Conservation (phyloP, 2,888 invertebrate species). For the Netelia fuscicornis region DNA sequence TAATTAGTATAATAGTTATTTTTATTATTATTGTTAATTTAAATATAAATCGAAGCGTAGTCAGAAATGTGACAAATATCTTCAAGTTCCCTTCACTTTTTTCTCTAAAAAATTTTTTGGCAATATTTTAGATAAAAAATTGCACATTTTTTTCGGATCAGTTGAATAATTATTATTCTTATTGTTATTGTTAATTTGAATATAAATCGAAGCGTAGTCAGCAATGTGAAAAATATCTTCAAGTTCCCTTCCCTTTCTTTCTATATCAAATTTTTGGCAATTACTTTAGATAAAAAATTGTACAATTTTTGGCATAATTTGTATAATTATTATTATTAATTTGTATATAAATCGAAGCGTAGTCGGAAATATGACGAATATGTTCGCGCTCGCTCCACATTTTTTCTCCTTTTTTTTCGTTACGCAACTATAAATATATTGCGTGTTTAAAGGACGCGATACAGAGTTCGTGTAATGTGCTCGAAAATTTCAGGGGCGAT, state of each 20-base stretch:
- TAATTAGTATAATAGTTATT: no score
- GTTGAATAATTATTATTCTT: no score
- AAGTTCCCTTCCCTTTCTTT: background rate
- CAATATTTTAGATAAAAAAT: no score
- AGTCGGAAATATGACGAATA: background rate
- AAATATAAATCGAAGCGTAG: background rate
- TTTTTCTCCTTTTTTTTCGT: background rate
- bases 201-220: background rate
- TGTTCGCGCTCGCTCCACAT: background rate
- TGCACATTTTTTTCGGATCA: no score
- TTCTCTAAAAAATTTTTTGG: background rate
- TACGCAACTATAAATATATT: constrained; percentile 19
- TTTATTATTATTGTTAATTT: no score
- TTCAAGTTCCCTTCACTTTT: background rate
- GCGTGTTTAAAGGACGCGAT: background rate
- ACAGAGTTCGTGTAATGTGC: constrained; percentile 43
- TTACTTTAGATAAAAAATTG: no score
- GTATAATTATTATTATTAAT: no score
- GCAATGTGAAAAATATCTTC: background rate
- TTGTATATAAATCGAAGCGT: background rate
- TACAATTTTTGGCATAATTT: no score
- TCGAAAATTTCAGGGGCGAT: constrained; percentile 49
- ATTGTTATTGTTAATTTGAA: no score
- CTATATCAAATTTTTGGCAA: no score
- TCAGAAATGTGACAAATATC: background rate